Percentiles rank a stretch among this genome's conserved stretches.
Conservation (phyloP, 2,888 invertebrate genomes). For the Mongoloraphidia duomilia region DNA sequence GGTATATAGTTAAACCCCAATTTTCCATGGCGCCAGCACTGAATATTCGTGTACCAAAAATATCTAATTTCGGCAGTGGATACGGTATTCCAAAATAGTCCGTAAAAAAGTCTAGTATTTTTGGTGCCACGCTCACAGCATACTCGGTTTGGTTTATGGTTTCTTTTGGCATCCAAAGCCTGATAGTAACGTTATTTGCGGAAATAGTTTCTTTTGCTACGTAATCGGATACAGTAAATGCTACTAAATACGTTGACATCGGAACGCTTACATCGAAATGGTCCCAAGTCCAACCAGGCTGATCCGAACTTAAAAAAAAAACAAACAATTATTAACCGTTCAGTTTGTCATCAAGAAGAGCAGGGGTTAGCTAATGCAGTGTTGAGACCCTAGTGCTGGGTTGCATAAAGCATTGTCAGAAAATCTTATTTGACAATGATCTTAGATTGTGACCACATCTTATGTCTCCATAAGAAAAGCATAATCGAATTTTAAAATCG, state of each 20-base stretch:
- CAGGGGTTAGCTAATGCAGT: too few relatives aligned
- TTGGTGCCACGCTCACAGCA: slow-evolving; percentile 61
- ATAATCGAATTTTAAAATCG: too few relatives aligned
- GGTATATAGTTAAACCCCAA: slow-evolving; percentile 74
- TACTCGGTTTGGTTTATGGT: slow-evolving; percentile 62
- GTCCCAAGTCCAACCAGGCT: slow-evolving; percentile 52
- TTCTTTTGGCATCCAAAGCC: slow-evolving; percentile 59
- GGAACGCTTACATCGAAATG: slow-evolving; percentile 58
- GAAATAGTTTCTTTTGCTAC: slow-evolving; percentile 16
- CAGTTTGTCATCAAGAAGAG: neutral
- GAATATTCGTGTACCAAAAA: slow-evolving; percentile 71
- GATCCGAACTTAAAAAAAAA: slow-evolving; percentile 33
- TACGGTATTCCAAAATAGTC: slow-evolving; percentile 56
- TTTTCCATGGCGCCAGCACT: slow-evolving; percentile 62
- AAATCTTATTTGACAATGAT: too few relatives aligned
- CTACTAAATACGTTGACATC: slow-evolving; percentile 90
- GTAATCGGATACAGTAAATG: slow-evolving; percentile 67
- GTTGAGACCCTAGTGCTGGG: too few relatives aligned
- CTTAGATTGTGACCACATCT: too few relatives aligned
- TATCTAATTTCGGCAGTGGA: slow-evolving; percentile 62
- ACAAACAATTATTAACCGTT: neutral
- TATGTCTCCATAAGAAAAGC: too few relatives aligned
- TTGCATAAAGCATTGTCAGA: too few relatives aligned
- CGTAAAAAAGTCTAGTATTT: slow-evolving; percentile 57
- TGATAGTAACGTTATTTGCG: slow-evolving; percentile 37